Base-by-base conservation (phyloP, 1,140 invertebrate genomes). In the Lethocerus indicus region DNA sequence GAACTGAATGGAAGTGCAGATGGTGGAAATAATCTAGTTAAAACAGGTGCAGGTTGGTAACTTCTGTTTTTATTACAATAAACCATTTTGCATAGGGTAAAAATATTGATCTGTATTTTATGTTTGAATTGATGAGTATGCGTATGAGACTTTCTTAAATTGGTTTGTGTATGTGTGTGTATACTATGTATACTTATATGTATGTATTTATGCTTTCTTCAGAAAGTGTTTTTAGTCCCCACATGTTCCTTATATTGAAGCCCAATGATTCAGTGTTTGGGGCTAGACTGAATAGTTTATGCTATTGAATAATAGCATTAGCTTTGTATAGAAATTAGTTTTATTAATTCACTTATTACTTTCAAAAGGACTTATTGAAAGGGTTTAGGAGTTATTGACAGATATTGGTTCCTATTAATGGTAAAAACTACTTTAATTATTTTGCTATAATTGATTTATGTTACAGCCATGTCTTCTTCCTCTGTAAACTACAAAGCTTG, bases 11-110 rank as follows among this genome's bases (percentile, higher is more conserved):
- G 47, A 13, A 52, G 41, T 27, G 39, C 26, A 20, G 55, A 50
- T 9, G 47, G 55, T 21, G 55, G 57, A 26, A 56, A 49, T 25
- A 60, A 56, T 52, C 40, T 61, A 27, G 58, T 58, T 9, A 59
- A 60, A 53, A 55, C 58, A 39, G 58, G 59, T 47, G 53, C 52
- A 28, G 50, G 54, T 55, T 1, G 41, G 40, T 44, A n/a, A n/a
- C n/a, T n/a, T n/a, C n/a, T n/a, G n/a, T n/a, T n/a, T n/a, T n/a
- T n/a, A n/a, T n/a, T n/a, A n/a, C n/a, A n/a, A n/a, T n/a, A n/a
- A n/a, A n/a, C n/a, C n/a, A n/a, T n/a, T n/a, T n/a, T n/a, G n/a
- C n/a, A n/a, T n/a, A n/a, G n/a, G n/a, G n/a, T n/a, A n/a, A n/a
- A n/a, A n/a, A n/a, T n/a, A n/a, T n/a, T n/a, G n/a, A 9, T 32